Base-by-base conservation (phyloP, 2,888 invertebrate species). In the Norana najaformis region DNA sequence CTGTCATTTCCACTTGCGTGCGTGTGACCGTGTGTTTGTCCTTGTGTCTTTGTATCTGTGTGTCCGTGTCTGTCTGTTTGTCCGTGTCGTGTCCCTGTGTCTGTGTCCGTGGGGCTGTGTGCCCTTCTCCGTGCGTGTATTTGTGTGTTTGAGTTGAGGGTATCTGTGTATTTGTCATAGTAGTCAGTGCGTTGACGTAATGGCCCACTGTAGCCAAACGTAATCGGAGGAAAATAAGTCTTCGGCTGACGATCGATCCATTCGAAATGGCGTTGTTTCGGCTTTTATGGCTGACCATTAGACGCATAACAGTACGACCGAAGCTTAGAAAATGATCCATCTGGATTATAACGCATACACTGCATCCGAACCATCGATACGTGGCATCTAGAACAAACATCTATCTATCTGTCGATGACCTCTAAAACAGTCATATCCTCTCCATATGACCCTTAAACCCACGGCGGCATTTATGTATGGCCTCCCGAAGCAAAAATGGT, bases 261-360 rank as follows among this genome's bases (percentile, higher is more conserved):
- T 69, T n/a, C 30, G 30, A 69, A n/a, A 69, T n/a, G n/a, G 30
- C 8, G 14, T 69, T n/a, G 16, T 69, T 69, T 69, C 69, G 14
- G 69, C 1, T 8, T 69, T 47, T 69, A 69, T 69, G 2, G 69
- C 47, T 23, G 3, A 23, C 2, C 47, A 8, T 23, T 23, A 20
- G 69, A 69, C 30, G 69, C n/a, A 69, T 69, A 8, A n/a, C 3
- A 69, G 69, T n/a, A 30, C 69, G 11, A 69, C 69, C n/a, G 69
- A 30, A 69, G 69, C 30, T n/a, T 8, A n/a, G 69, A 69, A 69
- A 69, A 69, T 30, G n/a, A 2, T 3, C 1, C 30, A 69, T 69
- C 69, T 69, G 69, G n/a, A 69, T 69, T 69, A n/a, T n/a, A 69
- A 69, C n/a, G n/a, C 69, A n/a, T 69, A n/a, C 69, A 69, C 69